Evolutionary conservation across 2,888 invertebrate species (phyloP).

Genomic region (Thera britannica): DNA sequence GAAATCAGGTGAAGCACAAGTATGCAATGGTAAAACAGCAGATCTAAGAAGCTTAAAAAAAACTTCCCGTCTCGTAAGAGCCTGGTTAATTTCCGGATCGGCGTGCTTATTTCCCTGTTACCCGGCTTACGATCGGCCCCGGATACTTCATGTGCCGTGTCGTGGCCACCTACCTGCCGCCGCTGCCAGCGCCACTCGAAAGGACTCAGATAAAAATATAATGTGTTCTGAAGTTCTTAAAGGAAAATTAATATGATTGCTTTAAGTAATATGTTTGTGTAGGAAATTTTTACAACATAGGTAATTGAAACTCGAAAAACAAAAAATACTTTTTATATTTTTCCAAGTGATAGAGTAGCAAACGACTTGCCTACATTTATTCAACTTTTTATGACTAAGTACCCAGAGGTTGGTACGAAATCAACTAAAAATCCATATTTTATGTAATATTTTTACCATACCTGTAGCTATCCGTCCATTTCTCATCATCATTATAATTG

Average conservation of each 20-base stretch:
- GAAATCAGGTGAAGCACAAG: background rate
- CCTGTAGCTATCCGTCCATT: background rate
- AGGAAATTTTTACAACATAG: too few relatives aligned
- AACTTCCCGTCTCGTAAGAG: slow-evolving; percentile 18
- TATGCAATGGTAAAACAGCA: slow-evolving; percentile 2
- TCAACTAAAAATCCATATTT: background rate
- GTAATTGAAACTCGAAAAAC: too few relatives aligned
- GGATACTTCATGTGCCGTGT: slow-evolving; percentile 36
- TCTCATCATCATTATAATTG: too few relatives aligned
- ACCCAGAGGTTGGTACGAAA: too few relatives aligned
- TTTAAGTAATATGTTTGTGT: too few relatives aligned
- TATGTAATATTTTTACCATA: background rate
- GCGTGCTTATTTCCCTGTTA: slow-evolving; percentile 57
- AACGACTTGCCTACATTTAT: too few relatives aligned
- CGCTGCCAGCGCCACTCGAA: background rate
- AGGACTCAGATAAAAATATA: background rate
- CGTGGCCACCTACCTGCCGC: slow-evolving; percentile 30
- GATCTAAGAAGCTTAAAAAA: slow-evolving; percentile 11
- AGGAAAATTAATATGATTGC: too few relatives aligned
- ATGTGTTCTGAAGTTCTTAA: background rate
- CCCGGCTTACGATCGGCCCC: slow-evolving; percentile 43
- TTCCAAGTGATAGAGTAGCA: too few relatives aligned
- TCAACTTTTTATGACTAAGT: too few relatives aligned
- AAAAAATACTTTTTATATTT: too few relatives aligned
- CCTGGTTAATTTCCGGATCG: slow-evolving; percentile 35